Evolutionary conservation across 1,140 invertebrate genomes (phyloP), one percentile per base, ranked within the genome.

Genomic region (Dufourea novaeangliae): DNA sequence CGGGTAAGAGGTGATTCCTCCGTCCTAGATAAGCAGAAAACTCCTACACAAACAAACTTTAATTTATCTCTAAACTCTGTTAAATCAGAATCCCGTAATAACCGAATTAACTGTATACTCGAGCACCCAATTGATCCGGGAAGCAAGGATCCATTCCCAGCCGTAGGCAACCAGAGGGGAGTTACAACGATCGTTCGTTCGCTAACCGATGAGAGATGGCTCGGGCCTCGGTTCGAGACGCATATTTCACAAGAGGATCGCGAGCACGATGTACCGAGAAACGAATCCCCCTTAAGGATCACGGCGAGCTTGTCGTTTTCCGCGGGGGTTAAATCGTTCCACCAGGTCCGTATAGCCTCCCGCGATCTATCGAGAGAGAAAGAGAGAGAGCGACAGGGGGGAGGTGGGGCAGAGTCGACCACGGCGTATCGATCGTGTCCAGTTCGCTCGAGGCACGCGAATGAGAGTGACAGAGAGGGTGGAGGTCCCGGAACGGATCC

Each of bases 321-420:
- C 62, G 14, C 12, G 8, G 34, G 71, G 71, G 46, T 74, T 56
- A 74, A 67, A 74, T 74, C 71, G 71, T 74, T 74, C 66, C 7
- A 20, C 6, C n/a, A 10, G 34, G 17, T 8, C 27, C 32, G 61
- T 54, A 25, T n/a, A n/a, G n/a, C n/a, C n/a, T n/a, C n/a, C n/a
- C 61, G 46, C 54, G 54, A 74, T 67, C 62, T 50, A 39, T 74
- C 71, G 34, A 56, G n/a, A 7, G 25, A 20, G 44, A 2, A 10
- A 5, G 34, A 37, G 34, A n/a, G n/a, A n/a, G n/a, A n/a, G n/a
- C n/a, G n/a, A n/a, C n/a, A n/a, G n/a, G 34, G 34, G 34, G 34
- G 10, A 10, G 34, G 34, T 37, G 34, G 10, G 34, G 34, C 3
- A 10, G 34, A 37, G 46, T 2, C 17, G 20, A 7, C 1, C 29